These are phyloP conservation scores for Drymodes brunneopygia DNA, from an alignment of 2,113 vertebrate genomes.

Conservation along the genomic window DNA sequence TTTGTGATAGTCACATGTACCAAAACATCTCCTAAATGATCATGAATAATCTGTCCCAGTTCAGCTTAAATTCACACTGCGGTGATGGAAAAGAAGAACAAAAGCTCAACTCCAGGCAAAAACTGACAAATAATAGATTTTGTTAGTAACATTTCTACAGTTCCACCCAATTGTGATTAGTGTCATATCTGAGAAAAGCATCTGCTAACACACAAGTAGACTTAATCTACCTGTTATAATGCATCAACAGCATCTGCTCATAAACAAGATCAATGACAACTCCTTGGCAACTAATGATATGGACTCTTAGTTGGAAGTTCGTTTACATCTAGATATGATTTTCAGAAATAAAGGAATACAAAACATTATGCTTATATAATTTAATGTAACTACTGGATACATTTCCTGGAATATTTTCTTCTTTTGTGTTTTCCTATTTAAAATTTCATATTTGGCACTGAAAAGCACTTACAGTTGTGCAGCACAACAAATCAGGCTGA, in stretches of 20 bases:
- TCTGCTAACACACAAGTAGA: not conserved
- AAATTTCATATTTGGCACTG: not conserved
- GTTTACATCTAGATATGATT: not conserved
- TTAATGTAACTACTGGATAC: not conserved
- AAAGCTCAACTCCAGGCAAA: not conserved
- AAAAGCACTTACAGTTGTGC: not conserved
- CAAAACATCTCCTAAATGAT: not conserved
- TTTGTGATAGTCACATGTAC: not conserved
- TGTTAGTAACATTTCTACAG: not conserved
- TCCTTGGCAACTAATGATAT: not conserved
- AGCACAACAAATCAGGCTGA: not conserved
- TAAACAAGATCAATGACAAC: not conserved
- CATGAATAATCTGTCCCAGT: not conserved
- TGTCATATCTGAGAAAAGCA: not conserved
- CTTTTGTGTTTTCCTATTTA: not conserved
- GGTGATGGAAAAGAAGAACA: not conserved
- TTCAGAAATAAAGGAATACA: not conserved
- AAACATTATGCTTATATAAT: not conserved
- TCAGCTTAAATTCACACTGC: not conserved
- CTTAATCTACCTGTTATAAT: not conserved
- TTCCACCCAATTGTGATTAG: not conserved
- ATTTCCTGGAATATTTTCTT: not conserved
- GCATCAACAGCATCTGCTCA: not conserved
- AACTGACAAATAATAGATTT: not conserved
- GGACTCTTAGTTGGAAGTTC: not conserved